Conservation (phyloP, 1,140 invertebrate species). For the Danaus plexippus region DNA sequence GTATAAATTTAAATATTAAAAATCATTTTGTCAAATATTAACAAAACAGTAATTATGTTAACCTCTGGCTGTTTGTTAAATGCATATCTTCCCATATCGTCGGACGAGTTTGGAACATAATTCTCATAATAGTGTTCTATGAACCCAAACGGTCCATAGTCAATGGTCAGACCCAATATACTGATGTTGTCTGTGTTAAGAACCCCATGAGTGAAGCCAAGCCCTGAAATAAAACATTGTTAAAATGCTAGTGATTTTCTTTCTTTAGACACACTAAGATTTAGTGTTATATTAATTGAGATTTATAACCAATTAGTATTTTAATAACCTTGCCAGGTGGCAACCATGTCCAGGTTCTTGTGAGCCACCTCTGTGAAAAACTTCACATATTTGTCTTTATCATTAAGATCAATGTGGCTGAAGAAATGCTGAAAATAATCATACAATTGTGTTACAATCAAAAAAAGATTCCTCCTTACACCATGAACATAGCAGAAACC, state of each 20-base stretch:
- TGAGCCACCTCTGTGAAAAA: conserved; percentile 61
- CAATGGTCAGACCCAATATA: conserved; percentile 76
- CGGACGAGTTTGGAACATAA: conserved; percentile 77
- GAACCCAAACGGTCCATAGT: conserved; percentile 81
- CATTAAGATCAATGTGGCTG: conserved; percentile 54
- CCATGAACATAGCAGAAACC: too few species aligned
- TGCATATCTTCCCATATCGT: conserved; percentile 74
- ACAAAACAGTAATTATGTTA: conserved; percentile 13
- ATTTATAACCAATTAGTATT: too few species aligned
- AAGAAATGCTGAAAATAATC: conserved; percentile 70
- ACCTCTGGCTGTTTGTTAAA: conserved; percentile 65
- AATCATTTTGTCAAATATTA: not conserved
- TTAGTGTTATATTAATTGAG: too few species aligned
- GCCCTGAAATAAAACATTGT: conserved; percentile 28
- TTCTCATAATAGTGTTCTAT: conserved; percentile 74
- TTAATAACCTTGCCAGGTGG: conserved; percentile 73
- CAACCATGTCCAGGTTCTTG: conserved; percentile 65
- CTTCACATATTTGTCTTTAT: conserved; percentile 59
- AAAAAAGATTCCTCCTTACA: too few species aligned
- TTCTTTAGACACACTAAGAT: too few species aligned
- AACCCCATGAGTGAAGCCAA: conserved; percentile 79
- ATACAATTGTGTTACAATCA: too few species aligned
- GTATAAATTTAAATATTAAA: not conserved
- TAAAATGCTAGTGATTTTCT: too few species aligned
- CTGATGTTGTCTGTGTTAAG: conserved; percentile 82